These are phyloP conservation scores for Echeneis naucrates DNA, from an alignment of 2,797 vertebrate species.

Conservation along the genomic window DNA sequence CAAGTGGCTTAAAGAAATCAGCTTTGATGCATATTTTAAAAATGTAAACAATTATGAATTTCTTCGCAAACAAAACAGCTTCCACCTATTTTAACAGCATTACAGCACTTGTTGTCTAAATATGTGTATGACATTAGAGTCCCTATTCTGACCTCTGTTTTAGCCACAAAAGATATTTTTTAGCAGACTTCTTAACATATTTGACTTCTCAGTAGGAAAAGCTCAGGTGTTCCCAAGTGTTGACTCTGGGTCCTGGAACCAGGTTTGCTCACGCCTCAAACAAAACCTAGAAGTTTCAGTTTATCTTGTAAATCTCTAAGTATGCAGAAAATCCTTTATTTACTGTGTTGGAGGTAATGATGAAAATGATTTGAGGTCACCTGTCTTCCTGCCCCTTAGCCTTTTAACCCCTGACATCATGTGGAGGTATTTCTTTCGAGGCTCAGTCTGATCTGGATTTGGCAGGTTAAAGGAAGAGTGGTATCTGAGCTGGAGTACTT, in stretches of 20 bases:
- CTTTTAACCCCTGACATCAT: conserved; percentile 69
- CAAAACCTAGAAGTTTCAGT: not conserved
- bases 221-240: too few relatives aligned
- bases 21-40: too few relatives aligned
- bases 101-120: not conserved
- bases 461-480: conserved; percentile 76
- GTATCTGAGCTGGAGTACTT: conserved; percentile 75
- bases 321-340: conserved; percentile 20
- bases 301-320: not conserved
- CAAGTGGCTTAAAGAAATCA: too few relatives aligned
- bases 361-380: conserved; percentile 67
- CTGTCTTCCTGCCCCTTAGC: conserved; percentile 64
- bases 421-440: conserved; percentile 67
- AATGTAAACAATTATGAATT: too few relatives aligned
- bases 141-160: not conserved
- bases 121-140: too few relatives aligned
- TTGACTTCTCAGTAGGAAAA: too few relatives aligned
- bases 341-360: conserved; percentile 41
- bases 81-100: too few relatives aligned
- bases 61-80: too few relatives aligned
- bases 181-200: too few relatives aligned
- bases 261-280: not conserved
- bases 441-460: conserved; percentile 61
- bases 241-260: not conserved
- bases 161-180: too few relatives aligned